phyloP scores from a whole-genome alignment of 1,140 invertebrate species.

The Reticulitermes speratus region DNA sequence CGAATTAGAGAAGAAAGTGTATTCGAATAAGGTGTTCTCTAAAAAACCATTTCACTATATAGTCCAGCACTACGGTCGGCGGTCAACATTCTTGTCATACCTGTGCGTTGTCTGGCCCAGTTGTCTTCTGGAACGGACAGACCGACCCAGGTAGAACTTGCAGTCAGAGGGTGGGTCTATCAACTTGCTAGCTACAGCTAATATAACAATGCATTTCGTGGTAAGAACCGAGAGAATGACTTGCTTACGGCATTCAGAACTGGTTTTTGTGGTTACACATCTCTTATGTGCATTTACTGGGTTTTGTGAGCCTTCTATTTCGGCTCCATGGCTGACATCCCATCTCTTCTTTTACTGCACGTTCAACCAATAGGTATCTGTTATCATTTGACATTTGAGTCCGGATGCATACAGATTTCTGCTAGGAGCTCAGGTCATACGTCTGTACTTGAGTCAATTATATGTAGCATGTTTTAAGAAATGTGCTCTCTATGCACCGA shows the following conservation, averaged over 20 bases:
- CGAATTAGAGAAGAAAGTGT: neutral
- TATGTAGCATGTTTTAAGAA: no score
- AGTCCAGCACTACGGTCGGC: neutral
- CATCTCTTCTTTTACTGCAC: neutral
- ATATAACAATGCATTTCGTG: constrained; percentile 17
- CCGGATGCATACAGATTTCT: no score
- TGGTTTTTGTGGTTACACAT: neutral
- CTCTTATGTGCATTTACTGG: neutral
- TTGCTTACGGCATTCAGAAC: neutral
- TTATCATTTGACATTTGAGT: no score
- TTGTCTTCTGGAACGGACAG: neutral
- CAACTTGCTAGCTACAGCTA: neutral
- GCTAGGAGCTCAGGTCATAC: no score
- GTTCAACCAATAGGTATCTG: neutral
- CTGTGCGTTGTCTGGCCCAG: neutral
- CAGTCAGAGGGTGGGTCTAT: neutral
- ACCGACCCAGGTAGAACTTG: neutral
- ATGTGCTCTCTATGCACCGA: no score
- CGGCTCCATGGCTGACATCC: neutral
- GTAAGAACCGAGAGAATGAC: neutral
- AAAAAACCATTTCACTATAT: neutral
- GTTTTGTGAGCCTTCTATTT: neutral
- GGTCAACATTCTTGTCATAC: neutral
- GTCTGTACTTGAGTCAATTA: no score
- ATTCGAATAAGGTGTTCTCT: neutral